Evolutionary conservation across 2,888 invertebrate species (phyloP).

Genomic region (Sepiola atlantica): DNA sequence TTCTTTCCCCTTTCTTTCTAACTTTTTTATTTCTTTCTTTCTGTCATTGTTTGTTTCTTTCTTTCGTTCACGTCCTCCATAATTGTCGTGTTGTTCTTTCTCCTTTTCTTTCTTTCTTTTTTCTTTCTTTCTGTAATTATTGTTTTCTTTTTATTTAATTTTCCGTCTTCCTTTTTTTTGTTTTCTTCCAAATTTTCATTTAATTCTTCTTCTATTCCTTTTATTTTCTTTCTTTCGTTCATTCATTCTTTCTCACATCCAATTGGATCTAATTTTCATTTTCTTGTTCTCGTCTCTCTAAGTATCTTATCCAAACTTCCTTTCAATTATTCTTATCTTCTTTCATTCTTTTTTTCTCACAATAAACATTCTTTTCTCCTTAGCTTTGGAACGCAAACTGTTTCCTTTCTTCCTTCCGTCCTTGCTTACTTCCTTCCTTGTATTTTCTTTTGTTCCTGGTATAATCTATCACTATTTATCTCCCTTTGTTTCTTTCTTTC

Average conservation of each 20-base stretch:
- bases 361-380: not conserved
- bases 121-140: not conserved
- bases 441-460: not conserved
- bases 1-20: not conserved
- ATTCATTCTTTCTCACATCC: not conserved
- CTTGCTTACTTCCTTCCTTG: not conserved
- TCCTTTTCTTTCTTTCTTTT: not conserved
- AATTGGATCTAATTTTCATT: not conserved
- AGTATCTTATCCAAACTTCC: not conserved
- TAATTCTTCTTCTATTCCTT: not conserved
- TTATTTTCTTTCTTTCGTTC: not conserved
- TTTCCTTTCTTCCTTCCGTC: not conserved
- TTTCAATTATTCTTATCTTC: accelerated
- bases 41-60: not conserved
- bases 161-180: not conserved
- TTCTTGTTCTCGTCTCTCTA: too few species aligned
- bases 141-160: not conserved
- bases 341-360: not conserved
- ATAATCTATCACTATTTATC: too few species aligned
- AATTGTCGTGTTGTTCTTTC: not conserved
- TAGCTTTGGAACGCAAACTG: not conserved
- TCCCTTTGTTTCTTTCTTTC: not conserved
- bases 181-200: not conserved
- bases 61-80: not conserved
- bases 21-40: not conserved